phyloP scores from a whole-genome alignment of 2,797 vertebrate species.

The Spinus pinus region DNA sequence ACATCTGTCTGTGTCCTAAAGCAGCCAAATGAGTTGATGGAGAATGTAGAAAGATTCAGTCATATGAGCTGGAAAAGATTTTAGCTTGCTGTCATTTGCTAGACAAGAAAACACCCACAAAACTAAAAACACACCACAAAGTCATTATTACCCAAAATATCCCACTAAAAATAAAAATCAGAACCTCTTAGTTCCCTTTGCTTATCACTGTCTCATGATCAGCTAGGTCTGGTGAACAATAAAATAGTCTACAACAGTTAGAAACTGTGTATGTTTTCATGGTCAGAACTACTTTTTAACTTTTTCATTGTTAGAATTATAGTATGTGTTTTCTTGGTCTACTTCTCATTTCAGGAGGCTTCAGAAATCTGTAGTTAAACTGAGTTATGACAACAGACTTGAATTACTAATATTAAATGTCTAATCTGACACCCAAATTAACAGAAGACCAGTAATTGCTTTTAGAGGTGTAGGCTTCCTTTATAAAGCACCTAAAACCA shows the following conservation, averaged over 20 bases:
- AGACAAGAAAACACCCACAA: neutral
- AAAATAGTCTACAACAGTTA: neutral
- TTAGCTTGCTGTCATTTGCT: neutral
- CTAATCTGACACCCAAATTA: neutral
- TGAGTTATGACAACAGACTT: neutral
- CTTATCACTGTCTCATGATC: constrained; percentile 12
- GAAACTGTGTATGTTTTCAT: neutral
- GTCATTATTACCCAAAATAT: constrained; percentile 35
- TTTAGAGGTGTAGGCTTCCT: neutral
- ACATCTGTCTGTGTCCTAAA: neutral
- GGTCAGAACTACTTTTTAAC: neutral
- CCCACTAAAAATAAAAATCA: constrained; percentile 58
- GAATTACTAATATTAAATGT: neutral
- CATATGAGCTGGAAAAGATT: constrained; percentile 23
- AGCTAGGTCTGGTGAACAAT: neutral
- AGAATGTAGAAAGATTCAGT: neutral
- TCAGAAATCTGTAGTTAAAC: neutral
- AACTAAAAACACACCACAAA: neutral
- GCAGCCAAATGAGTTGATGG: neutral
- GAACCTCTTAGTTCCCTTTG: constrained; percentile 44
- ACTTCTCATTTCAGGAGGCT: neutral
- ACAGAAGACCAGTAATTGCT: neutral
- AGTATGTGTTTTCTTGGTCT: neutral
- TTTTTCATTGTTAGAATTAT: neutral
- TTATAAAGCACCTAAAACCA: neutral